Evolutionary conservation across 92 coral and sea anemone species (phyloP).

Genomic region (Parazoanthus atlanticus): DNA sequence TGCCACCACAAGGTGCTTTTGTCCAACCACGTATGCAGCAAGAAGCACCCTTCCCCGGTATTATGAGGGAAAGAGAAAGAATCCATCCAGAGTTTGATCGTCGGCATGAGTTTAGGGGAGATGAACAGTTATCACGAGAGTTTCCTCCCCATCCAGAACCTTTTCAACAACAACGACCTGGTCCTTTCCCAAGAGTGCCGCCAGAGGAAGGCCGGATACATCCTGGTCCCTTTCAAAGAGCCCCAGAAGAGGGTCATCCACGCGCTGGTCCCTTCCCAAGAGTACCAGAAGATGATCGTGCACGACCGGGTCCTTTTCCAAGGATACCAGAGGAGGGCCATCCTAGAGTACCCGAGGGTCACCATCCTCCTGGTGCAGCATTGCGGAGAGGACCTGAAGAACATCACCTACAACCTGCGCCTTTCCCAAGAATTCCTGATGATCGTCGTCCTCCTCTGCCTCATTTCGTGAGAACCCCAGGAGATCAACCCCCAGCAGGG

Average conservation of each 20-base stretch:
- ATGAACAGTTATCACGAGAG: not conserved
- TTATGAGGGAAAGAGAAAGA: constrained; percentile 25
- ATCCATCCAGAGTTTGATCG: constrained; percentile 28
- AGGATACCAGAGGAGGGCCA: constrained; percentile 8
- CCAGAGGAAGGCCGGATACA: constrained; percentile 24
- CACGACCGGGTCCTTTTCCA: constrained; percentile 6
- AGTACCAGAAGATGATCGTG: not conserved
- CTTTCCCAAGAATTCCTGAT: constrained; percentile 29
- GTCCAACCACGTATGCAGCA: constrained; percentile 21
- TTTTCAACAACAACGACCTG: constrained; percentile 16
- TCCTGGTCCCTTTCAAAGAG: constrained; percentile 48
- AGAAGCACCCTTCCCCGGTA: constrained; percentile 22
- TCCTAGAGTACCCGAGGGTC: constrained; percentile 20
- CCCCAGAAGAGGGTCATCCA: constrained; percentile 13
- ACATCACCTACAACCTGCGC: not conserved
- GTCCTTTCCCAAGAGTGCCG: constrained; percentile 17
- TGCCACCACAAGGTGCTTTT: constrained; percentile 34
- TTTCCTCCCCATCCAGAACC: constrained; percentile 25
- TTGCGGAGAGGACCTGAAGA: constrained; percentile 25
- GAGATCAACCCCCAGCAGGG: constrained; percentile 13
- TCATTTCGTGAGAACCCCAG: constrained; percentile 11
- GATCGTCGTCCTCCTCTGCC: constrained; percentile 6
- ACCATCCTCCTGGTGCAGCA: not conserved
- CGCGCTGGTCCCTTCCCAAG: constrained; percentile 18
- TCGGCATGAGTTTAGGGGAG: constrained; percentile 27